Base-by-base conservation (phyloP, 2,888 invertebrate genomes). In the Oxyscelio sp. region DNA sequence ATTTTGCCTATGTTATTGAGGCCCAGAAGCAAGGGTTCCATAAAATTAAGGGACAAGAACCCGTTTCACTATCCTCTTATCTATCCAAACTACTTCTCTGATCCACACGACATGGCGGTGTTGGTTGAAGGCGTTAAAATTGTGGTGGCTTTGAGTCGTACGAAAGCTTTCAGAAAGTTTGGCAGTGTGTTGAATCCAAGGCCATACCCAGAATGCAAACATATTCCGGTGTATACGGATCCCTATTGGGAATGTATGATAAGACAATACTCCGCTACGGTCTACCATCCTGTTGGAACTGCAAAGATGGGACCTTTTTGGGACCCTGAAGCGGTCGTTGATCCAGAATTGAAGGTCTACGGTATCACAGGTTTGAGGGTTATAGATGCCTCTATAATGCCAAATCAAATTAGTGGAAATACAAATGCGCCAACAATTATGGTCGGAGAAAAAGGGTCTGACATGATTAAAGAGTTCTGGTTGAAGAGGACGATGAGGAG, bases 51-150 rank as follows among this genome's bases (percentile, higher is more conserved):
- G 8, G 97, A 97, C 87, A 96, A 96, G 13, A 97, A 98, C 93
- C 99, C 99, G 0, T 96, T 97, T 88, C 97, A 98, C 77, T 97
- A 97, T 89, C 99, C 99, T 0, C 95, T 97, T 79, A 98, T 99
- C 71, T 97, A 98, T 90, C 98, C 99, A 0, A 99, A 99, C 92
- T 99, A 99, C 92, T 96, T 99, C 90, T 94, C 96, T 17, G 97
- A 98, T 71, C 96, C 97, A 19, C 95, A 96, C 83, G 99, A 99
- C 89, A 95, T 97, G 85, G 97, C 97, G 83, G 97, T 97, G 0
- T 94, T 98, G 45, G 95, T 98, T 0, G 98, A 98, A 94, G 98
- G 98, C 0, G 97, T 97, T 0, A 98, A 98, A 96, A n/a, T n/a
- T n/a, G n/a, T n/a, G n/a, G n/a, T n/a, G n/a, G n/a, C n/a, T n/a